Conservation (phyloP, 2,797 vertebrate genomes). For the Sebastes melanostomus region DNA sequence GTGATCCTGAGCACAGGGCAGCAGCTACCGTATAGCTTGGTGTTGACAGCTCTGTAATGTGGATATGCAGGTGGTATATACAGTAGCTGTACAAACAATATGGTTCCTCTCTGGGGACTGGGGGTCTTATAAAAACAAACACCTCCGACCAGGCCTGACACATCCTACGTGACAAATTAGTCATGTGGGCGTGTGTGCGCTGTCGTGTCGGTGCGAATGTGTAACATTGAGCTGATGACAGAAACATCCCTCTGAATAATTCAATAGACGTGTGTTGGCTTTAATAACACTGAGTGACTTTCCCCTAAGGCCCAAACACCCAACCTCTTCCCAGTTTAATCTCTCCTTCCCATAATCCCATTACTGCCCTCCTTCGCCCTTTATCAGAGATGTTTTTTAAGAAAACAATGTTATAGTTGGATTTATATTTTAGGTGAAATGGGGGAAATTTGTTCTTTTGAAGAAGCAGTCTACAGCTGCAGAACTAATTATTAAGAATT, state of each 20-base stretch:
- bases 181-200: not conserved
- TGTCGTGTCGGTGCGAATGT: constrained; percentile 10
- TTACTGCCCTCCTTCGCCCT: constrained; percentile 31
- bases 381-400: constrained; percentile 29
- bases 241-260: constrained; percentile 68
- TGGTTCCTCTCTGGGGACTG: constrained; percentile 31
- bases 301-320: constrained; percentile 65
- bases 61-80: constrained; percentile 20
- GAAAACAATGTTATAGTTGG: constrained; percentile 3
- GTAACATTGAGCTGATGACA: constrained; percentile 48
- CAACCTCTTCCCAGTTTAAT: constrained; percentile 44
- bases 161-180: constrained; percentile 51
- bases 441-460: not conserved
- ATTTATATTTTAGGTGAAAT: constrained; percentile 9
- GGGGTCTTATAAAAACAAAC: constrained; percentile 17
- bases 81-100: constrained; percentile 38
- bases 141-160: constrained; percentile 34
- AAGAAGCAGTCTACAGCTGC: not conserved
- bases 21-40: not conserved
- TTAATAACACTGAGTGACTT: constrained; percentile 75
- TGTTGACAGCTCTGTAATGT: constrained; percentile 30
- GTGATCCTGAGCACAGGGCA: constrained; percentile 1
- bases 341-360: constrained; percentile 55
- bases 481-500: not conserved
- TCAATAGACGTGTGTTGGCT: constrained; percentile 64